Percentiles rank a stretch among this genome's conserved stretches.
These are phyloP conservation scores for Strigamia maritima DNA, from an alignment of 2,888 invertebrate species.

Conservation along the genomic window DNA sequence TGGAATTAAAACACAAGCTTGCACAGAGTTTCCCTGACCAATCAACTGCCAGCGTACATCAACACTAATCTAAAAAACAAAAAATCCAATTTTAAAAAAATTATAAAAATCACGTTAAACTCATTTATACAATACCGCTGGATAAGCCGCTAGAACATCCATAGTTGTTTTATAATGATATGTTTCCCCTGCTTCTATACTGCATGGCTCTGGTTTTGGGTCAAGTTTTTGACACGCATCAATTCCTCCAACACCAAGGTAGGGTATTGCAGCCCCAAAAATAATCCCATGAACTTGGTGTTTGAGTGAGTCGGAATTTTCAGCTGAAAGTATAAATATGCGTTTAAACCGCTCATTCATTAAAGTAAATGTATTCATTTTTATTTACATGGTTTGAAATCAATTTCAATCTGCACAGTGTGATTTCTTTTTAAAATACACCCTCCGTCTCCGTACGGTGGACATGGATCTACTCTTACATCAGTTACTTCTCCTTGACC, in stretches of 20 bases:
- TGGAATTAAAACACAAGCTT: background rate
- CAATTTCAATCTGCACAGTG: background rate
- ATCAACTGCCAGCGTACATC: conserved; percentile 7
- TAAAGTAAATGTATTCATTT: background rate
- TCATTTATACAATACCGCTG: background rate
- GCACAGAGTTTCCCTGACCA: background rate
- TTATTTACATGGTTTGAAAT: conserved; percentile 24
- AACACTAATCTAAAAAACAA: background rate
- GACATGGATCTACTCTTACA: conserved; percentile 1
- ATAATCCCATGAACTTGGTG: conserved; percentile 12
- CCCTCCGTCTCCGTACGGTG: background rate
- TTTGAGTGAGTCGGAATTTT: background rate
- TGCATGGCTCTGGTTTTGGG: background rate
- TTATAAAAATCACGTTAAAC: background rate
- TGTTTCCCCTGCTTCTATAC: background rate
- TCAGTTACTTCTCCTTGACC: background rate
- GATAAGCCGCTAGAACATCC: background rate
- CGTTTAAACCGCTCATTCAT: background rate
- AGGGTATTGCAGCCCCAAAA: background rate
- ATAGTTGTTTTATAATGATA: background rate
- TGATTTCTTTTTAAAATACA: background rate
- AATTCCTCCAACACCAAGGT: background rate
- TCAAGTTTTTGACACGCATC: background rate
- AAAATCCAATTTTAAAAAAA: background rate
- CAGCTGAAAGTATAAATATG: background rate